Conservation (phyloP, 2,888 invertebrate species). For the Cheilosia urbana region DNA sequence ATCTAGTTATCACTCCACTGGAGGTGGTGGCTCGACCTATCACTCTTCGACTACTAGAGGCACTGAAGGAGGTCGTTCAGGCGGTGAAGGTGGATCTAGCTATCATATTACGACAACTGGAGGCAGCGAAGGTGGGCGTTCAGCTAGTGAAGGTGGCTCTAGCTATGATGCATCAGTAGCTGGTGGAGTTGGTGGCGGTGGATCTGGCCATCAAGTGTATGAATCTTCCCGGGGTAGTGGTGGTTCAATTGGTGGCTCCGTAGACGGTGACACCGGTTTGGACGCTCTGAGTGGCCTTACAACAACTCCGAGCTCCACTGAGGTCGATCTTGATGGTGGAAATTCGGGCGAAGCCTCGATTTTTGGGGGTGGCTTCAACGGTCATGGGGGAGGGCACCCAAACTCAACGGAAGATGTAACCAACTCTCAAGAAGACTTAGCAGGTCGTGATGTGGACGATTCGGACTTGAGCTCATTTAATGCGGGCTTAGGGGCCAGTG, state of each 20-base stretch:
- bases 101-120: no score
- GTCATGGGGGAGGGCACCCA: constrained; percentile 15
- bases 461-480: constrained; percentile 57
- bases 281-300: not conserved
- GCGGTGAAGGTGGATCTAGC: not conserved
- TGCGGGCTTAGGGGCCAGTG: constrained; percentile 24
- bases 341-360: constrained; percentile 12
- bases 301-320: constrained; percentile 26
- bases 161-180: not conserved
- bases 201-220: not conserved
- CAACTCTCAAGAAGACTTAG: constrained; percentile 49
- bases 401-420: constrained; percentile 9
- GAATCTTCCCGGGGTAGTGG: not conserved
- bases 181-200: not conserved
- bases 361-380: constrained; percentile 52
- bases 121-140: constrained; percentile 19
- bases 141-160: constrained; percentile 15
- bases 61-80: constrained; percentile 15
- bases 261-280: not conserved
- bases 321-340: constrained; percentile 34
- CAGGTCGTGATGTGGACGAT: constrained; percentile 29
- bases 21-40: constrained; percentile 3
- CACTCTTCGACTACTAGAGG: constrained; percentile 52
- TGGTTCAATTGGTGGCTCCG: not conserved
- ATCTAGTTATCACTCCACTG: constrained; percentile 29